A percentile compares a stretch with the other conserved stretches of the same genome.
Evolutionary conservation across 2,113 vertebrate species (phyloP).

Genomic region (Tautogolabrus adspersus): DNA sequence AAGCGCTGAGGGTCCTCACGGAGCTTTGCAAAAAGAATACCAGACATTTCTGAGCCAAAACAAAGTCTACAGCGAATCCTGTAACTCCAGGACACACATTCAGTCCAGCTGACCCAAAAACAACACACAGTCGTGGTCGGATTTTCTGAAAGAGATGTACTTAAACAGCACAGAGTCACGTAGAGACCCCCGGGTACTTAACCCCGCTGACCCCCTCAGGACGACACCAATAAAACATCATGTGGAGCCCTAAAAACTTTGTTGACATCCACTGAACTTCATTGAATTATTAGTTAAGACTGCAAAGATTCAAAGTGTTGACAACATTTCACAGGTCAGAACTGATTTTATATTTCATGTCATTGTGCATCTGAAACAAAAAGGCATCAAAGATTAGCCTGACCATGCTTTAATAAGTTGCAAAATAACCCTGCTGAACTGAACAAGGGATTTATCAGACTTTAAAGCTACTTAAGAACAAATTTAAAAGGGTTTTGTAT

Average conservation of each 20-base stretch:
- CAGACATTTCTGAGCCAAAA: conserved; percentile 20
- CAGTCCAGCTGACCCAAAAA: background rate
- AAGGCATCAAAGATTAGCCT: no score
- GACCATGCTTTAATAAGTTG: no score
- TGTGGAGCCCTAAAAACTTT: background rate
- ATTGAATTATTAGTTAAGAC: background rate
- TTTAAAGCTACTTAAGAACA: no score
- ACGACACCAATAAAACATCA: background rate
- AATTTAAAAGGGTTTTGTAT: no score
- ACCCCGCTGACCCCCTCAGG: background rate
- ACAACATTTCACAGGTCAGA: no score
- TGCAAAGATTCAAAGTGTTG: background rate
- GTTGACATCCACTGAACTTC: background rate
- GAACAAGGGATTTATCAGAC: no score
- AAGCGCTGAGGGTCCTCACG: background rate
- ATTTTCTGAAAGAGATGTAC: background rate
- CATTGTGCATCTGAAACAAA: no score
- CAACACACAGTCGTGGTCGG: background rate
- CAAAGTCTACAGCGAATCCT: background rate
- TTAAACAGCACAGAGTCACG: background rate
- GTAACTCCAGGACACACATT: background rate
- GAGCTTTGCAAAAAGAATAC: background rate
- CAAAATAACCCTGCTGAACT: no score
- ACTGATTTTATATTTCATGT: no score
- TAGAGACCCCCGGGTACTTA: no score